Conservation (phyloP, 2,888 invertebrate species). For the Automeris io region DNA sequence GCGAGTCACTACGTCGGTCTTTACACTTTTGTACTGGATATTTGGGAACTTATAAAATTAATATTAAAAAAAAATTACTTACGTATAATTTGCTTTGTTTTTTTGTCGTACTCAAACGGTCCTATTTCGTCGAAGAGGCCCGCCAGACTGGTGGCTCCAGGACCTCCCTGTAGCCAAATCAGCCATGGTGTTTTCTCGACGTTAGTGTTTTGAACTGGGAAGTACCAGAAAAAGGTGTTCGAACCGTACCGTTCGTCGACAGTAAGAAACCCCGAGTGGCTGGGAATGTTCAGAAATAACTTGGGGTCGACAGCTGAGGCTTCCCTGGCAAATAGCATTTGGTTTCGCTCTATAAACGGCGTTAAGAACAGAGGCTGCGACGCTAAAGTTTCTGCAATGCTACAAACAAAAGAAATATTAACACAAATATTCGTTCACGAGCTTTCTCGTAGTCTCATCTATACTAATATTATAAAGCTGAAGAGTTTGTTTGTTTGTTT, state of each 20-base stretch:
- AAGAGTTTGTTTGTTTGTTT: too few relatives aligned
- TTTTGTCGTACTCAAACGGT: conserved; percentile 37
- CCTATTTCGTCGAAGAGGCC: conserved; percentile 62
- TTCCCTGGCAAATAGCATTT: conserved; percentile 35
- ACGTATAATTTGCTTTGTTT: conserved; percentile 33
- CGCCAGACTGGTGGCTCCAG: conserved; percentile 81
- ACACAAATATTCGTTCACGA: background rate
- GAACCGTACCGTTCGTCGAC: conserved; percentile 84
- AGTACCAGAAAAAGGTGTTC: conserved; percentile 91
- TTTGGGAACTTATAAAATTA: too few relatives aligned
- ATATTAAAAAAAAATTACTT: conserved; percentile 21
- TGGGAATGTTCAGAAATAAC: conserved; percentile 50
- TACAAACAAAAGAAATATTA: conserved; percentile 20
- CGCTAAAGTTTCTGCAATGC: conserved; percentile 20
- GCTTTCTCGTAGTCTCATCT: too few relatives aligned
- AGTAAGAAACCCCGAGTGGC: conserved; percentile 76
- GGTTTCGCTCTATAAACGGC: conserved; percentile 37
- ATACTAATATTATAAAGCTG: too few relatives aligned
- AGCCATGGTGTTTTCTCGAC: conserved; percentile 79
- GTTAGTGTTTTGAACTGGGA: conserved; percentile 73
- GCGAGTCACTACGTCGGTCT: too few relatives aligned
- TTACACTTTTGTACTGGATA: too few relatives aligned
- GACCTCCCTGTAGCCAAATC: conserved; percentile 93
- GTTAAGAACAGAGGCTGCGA: conserved; percentile 46
- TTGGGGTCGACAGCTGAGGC: conserved; percentile 38